A percentile compares a stretch with the other conserved stretches of the same genome.
Conservation (phyloP, 2,888 invertebrate species). For the Schizotus pectinicornis region DNA sequence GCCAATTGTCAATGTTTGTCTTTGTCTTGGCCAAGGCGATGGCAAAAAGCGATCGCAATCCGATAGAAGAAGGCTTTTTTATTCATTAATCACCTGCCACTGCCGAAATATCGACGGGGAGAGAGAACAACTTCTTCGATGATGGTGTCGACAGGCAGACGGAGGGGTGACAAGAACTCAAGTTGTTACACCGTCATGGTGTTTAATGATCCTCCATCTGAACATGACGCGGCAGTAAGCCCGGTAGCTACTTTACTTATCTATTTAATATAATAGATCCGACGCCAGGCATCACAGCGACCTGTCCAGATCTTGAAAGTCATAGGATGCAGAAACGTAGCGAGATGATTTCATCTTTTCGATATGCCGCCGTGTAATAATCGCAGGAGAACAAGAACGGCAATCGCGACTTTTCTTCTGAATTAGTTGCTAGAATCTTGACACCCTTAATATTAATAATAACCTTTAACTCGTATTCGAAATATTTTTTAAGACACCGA, state of each 20-base stretch:
- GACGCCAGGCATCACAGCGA: constrained; percentile 45
- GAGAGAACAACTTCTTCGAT: neutral
- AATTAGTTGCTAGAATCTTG: too few relatives aligned
- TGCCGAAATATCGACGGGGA: constrained; percentile 16
- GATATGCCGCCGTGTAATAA: too few relatives aligned
- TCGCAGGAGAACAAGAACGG: too few relatives aligned
- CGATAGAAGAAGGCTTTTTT: constrained; percentile 1
- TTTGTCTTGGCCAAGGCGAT: too few relatives aligned
- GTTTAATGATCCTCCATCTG: constrained; percentile 56
- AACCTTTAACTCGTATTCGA: too few relatives aligned
- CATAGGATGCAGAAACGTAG: constrained; percentile 7
- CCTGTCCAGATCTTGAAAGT: constrained; percentile 5
- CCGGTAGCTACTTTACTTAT: constrained; percentile 58
- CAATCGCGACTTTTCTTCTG: too few relatives aligned
- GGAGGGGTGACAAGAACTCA: constrained; percentile 34
- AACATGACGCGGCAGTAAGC: constrained; percentile 55
- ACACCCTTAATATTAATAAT: too few relatives aligned
- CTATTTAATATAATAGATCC: constrained; percentile 57
- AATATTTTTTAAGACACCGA: too few relatives aligned
- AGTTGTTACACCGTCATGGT: constrained; percentile 50
- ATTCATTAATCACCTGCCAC: constrained; percentile 24
- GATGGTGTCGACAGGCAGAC: constrained; percentile 23
- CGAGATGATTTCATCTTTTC: too few relatives aligned
- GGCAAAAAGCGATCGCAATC: too few relatives aligned
- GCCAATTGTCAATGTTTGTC: too few relatives aligned